These are phyloP conservation scores for Florisuga fusca DNA, from an alignment of 2,797 vertebrate species.

Conservation along the genomic window DNA sequence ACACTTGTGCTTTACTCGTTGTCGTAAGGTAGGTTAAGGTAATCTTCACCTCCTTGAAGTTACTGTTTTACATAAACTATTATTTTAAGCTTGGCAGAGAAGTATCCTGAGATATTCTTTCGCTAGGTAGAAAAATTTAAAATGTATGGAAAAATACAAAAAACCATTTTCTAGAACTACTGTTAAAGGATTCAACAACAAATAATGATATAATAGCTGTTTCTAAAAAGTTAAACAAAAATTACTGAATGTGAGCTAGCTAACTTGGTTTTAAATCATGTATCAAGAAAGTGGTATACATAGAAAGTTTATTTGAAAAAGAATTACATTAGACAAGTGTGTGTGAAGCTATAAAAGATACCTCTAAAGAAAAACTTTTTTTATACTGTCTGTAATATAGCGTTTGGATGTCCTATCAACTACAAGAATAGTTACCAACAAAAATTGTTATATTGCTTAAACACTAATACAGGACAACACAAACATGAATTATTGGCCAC, in stretches of 20 bases:
- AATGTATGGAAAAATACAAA: neutral
- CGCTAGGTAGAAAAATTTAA: neutral
- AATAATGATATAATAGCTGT: neutral
- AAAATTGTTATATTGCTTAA: neutral
- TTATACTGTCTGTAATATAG: neutral
- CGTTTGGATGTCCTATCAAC: neutral
- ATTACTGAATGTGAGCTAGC: neutral
- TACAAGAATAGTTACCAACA: neutral
- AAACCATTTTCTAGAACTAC: neutral
- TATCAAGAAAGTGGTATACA: neutral
- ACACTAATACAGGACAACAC: neutral
- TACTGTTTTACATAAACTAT: slow-evolving; percentile 3
- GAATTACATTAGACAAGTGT: neutral
- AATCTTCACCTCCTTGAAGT: slow-evolving; percentile 41
- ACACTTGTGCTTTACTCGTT: slow-evolving; percentile 49
- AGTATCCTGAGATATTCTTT: neutral
- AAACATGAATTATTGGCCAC: neutral
- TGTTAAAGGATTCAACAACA: neutral
- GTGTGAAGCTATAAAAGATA: neutral
- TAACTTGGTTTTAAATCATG: neutral
- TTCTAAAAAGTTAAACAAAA: neutral
- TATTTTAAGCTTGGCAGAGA: neutral
- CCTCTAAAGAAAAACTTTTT: neutral
- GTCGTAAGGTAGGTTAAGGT: slow-evolving; percentile 21
- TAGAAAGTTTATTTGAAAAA: neutral